phyloP scores from a whole-genome alignment of 2,113 vertebrate species.

The Dasyurus viverrinus region DNA sequence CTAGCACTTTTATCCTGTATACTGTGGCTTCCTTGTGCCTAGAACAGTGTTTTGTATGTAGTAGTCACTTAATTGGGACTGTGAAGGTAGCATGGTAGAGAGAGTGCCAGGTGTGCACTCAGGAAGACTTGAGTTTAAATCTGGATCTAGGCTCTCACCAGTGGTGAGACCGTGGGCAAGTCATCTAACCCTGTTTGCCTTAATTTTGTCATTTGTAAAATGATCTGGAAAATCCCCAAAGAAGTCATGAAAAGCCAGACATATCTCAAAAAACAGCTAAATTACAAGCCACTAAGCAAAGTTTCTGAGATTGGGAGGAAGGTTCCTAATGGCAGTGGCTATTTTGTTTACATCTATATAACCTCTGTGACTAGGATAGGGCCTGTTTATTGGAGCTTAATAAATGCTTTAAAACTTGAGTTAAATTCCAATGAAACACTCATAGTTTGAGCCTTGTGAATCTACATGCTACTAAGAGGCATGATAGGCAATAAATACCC shows the following conservation, averaged over 20 bases:
- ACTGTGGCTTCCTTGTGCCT: background rate
- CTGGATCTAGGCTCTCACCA: background rate
- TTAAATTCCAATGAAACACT: background rate
- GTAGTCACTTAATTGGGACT: background rate
- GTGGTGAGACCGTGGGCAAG: background rate
- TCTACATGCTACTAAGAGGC: background rate
- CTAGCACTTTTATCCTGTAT: background rate
- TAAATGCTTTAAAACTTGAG: background rate
- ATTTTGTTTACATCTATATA: background rate
- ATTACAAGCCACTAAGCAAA: background rate
- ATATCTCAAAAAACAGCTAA: background rate
- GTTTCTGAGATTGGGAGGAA: background rate
- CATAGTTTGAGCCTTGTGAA: background rate
- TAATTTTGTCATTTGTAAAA: background rate
- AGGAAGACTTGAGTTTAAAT: background rate
- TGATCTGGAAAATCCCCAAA: background rate
- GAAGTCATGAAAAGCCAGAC: background rate
- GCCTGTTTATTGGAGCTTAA: background rate
- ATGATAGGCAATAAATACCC: background rate
- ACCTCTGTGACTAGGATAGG: background rate
- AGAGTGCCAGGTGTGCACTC: too few relatives aligned
- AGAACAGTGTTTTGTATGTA: background rate
- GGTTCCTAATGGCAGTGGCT: background rate
- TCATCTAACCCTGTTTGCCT: background rate
- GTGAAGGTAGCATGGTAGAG: too few relatives aligned